Percentiles rank a stretch among this genome's conserved stretches.
Conservation (phyloP, 2,113 vertebrate species). For the Maccullochella peelii region DNA sequence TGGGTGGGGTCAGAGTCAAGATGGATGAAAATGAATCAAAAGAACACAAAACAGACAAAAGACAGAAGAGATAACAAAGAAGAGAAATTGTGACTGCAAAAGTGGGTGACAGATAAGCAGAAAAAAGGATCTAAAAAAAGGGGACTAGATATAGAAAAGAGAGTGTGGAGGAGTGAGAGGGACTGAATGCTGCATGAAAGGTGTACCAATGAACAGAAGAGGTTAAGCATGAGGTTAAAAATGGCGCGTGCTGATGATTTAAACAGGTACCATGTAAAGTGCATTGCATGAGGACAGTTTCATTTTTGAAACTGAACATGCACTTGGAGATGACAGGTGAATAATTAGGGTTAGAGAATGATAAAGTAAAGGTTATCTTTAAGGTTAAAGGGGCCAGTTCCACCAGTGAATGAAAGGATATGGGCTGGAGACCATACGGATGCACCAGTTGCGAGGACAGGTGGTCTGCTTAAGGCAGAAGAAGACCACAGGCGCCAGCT, state of each 20-base stretch:
- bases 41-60: slow-evolving; percentile 10
- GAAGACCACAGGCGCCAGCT: slow-evolving; percentile 95
- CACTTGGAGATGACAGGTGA: neutral
- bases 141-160: neutral
- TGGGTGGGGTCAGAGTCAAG: slow-evolving; percentile 15
- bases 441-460: slow-evolving; percentile 96
- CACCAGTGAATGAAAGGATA: slow-evolving; percentile 89
- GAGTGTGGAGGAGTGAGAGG: neutral
- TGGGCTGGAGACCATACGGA: slow-evolving; percentile 99
- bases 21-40: slow-evolving; percentile 35
- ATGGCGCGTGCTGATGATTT: neutral
- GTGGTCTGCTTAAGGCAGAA: slow-evolving; percentile 99
- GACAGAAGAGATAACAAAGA: neutral
- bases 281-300: neutral
- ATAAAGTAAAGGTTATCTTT: slow-evolving; percentile 3
- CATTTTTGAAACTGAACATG: neutral
- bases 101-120: neutral
- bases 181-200: slow-evolving; percentile 17
- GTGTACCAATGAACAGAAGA: neutral
- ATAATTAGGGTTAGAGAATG: neutral
- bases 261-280: neutral
- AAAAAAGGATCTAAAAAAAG: neutral
- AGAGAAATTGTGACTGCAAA: slow-evolving; percentile 5
- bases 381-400: neutral
- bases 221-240: neutral